Evolutionary conservation across 2,888 invertebrate species (phyloP).

Genomic region (Acleris sparsana): DNA sequence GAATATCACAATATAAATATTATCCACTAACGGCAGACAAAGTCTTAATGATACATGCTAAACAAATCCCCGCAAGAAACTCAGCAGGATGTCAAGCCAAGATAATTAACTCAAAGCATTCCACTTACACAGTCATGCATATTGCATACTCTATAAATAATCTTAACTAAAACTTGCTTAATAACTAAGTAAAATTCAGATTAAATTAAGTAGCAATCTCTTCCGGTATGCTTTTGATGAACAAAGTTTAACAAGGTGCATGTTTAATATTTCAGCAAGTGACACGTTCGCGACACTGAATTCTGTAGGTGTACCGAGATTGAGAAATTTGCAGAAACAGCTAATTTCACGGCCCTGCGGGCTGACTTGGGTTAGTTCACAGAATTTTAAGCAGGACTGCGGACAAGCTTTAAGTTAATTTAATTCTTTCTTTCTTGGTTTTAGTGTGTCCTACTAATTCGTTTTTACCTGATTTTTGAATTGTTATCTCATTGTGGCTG

Average conservation of each 20-base stretch:
- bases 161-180: slow-evolving; percentile 35
- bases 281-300: slow-evolving; percentile 36
- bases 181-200: slow-evolving; percentile 39
- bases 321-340: slow-evolving; percentile 49
- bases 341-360: slow-evolving; percentile 43
- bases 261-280: slow-evolving; percentile 48
- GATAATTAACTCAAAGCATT: slow-evolving; percentile 1
- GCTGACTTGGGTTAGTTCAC: slow-evolving; percentile 9
- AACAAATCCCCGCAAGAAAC: neutral
- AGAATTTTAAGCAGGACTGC: neutral
- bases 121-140: slow-evolving; percentile 11
- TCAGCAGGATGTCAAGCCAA: neutral
- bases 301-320: slow-evolving; percentile 41
- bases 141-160: slow-evolving; percentile 30
- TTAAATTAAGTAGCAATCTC: slow-evolving; percentile 39
- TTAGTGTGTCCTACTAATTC: neutral
- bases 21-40: no score
- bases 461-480: neutral
- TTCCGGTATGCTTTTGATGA: slow-evolving; percentile 33
- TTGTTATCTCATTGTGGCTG: neutral
- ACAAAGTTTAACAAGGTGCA: slow-evolving; percentile 45
- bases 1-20: no score
- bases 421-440: neutral
- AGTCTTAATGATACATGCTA: no score
- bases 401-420: neutral